Evolutionary conservation across 1,140 invertebrate genomes (phyloP), one percentile per base, ranked within the genome.

Genomic region (Temnothorax longispinosus): DNA sequence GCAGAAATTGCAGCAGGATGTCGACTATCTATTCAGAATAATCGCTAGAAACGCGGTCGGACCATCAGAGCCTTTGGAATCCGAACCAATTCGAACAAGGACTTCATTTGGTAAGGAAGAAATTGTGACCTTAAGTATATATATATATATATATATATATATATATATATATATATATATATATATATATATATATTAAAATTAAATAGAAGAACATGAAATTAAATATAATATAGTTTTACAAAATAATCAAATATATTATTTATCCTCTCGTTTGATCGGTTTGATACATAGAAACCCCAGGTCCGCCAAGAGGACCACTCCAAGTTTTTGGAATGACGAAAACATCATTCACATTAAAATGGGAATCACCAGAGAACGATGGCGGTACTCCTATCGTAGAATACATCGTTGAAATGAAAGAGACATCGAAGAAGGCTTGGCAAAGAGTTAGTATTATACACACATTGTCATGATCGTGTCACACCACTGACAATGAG

Each of bases 351-450:
- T 98, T 99, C 75, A 98, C 97, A 10, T 96, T 99, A 21, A 97
- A 97, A 72, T 99, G 98, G 98, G 96, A 97, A 90, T 96, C 97
- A 75, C 97, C 98, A 0, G 97, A 98, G 93, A 96, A 96, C 54
- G 98, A 99, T 94, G 98, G 98, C 69, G 98, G 98, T 11, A 97
- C 97, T 27, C 97, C 97, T 35, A 98, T 99, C 75, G 96, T 97
- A 13, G 98, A 98, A 92, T 99, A 99, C 91, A 97, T 97, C 50
- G 96, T 99, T 10, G 98, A 99, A 95, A 97, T 97, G 69, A 96
- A 97, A 91, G 98, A 98, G 95, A 95, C 96, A 56, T 96, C 96
- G 76, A 97, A 97, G 91, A 97, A 97, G 89, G 96, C 97, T 54
- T 99, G 98, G 97, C 97, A 97, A 81, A 97, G 96, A 91, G 96